Evolutionary conservation across 2,888 invertebrate genomes (phyloP).

Genomic region (Morpho deidamia): DNA sequence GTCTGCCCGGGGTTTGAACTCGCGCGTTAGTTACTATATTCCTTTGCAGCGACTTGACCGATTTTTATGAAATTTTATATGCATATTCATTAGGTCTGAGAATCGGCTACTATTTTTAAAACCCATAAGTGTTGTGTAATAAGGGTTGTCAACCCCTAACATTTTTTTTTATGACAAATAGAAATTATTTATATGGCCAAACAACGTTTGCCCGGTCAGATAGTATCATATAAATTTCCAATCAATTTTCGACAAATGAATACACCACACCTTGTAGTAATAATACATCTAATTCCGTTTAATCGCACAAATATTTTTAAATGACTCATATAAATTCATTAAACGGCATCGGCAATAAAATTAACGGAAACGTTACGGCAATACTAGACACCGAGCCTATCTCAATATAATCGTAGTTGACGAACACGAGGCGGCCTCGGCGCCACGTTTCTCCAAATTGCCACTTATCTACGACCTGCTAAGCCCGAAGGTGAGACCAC

Average conservation of each 20-base stretch:
- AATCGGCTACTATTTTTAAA: no score
- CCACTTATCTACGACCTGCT: slow-evolving; percentile 58
- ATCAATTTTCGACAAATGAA: background rate
- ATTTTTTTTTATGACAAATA: no score
- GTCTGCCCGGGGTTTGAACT: no score
- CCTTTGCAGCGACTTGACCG: no score
- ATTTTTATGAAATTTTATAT: no score
- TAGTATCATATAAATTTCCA: background rate
- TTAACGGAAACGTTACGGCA: slow-evolving; percentile 1
- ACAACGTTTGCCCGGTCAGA: no score
- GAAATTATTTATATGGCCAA: no score
- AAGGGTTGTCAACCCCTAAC: no score
- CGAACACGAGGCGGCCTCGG: slow-evolving; percentile 31
- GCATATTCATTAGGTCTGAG: no score
- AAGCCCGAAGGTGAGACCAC: slow-evolving; percentile 67
- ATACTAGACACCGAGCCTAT: slow-evolving; percentile 16
- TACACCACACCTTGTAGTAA: background rate
- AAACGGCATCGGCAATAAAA: background rate
- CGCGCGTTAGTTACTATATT: no score
- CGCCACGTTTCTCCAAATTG: slow-evolving; percentile 45
- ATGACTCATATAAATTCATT: background rate
- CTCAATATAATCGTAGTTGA: slow-evolving; percentile 34
- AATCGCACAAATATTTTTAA: background rate
- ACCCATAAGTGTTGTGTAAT: no score
- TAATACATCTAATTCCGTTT: background rate